These are phyloP conservation scores for Clarias gariepinus DNA, from an alignment of 2,113 vertebrate genomes.

Conservation along the genomic window DNA sequence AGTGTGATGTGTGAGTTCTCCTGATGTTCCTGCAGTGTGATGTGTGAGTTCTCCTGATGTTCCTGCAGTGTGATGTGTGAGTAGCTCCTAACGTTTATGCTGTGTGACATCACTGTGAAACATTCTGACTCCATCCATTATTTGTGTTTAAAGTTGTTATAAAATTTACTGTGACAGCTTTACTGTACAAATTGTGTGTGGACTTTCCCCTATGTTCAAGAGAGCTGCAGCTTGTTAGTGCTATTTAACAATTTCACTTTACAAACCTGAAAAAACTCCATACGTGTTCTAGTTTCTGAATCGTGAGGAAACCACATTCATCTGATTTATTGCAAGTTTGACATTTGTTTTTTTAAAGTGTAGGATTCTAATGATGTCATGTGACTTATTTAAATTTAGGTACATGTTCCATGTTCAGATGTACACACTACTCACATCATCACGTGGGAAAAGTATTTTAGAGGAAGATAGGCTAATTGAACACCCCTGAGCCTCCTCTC, in stretches of 20 bases:
- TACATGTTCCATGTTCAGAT: neutral
- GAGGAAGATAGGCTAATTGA: neutral
- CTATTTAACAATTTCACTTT: neutral
- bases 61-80: too few species aligned
- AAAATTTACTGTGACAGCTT: neutral
- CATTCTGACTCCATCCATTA: too few species aligned
- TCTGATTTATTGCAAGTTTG: neutral
- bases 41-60: too few species aligned
- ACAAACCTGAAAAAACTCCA: neutral
- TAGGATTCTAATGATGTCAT: neutral
- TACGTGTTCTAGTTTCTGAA: neutral
- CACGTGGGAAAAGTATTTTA: neutral
- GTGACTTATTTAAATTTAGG: neutral
- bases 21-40: too few species aligned
- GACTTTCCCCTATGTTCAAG: neutral
- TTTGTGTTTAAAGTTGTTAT: too few species aligned
- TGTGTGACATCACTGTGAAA: too few species aligned
- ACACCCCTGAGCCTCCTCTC: neutral
- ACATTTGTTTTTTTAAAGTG: neutral
- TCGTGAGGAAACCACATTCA: neutral
- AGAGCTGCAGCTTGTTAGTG: neutral
- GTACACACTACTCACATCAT: neutral
- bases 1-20: too few species aligned
- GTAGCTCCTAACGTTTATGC: too few species aligned
- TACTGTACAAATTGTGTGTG: neutral